A percentile compares a stretch with the other conserved stretches of the same genome.
Conservation (phyloP, 2,113 vertebrate species). For the Nycticryphes semicollaris region DNA sequence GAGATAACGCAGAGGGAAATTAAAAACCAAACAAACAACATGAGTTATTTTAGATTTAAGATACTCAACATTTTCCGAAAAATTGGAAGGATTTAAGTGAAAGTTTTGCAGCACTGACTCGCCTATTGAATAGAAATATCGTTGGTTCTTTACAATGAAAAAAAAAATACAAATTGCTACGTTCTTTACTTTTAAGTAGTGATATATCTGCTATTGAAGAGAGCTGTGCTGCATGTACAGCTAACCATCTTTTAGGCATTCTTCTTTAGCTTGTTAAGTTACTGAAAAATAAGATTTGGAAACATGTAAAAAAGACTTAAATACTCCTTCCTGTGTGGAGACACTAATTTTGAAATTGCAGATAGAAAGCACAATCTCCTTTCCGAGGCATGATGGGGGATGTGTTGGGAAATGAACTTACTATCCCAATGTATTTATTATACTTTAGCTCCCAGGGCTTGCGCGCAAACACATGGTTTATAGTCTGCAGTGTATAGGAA, state of each 20-base stretch:
- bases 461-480: background rate
- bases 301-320: background rate
- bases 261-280: background rate
- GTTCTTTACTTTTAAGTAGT: background rate
- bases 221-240: background rate
- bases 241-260: background rate
- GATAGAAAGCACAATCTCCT: background rate
- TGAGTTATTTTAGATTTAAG: background rate
- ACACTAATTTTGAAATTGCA: background rate
- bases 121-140: background rate
- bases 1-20: background rate
- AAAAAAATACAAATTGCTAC: background rate
- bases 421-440: background rate
- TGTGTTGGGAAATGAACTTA: background rate
- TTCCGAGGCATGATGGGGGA: background rate
- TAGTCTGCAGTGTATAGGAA: background rate
- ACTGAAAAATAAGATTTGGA: background rate
- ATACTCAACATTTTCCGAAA: background rate
- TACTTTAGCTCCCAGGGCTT: background rate
- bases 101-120: background rate
- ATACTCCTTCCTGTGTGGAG: background rate
- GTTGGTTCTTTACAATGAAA: background rate
- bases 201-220: background rate
- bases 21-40: background rate
- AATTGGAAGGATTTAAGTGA: background rate